Base-by-base conservation (phyloP, 1,140 invertebrate genomes). In the Drosophila arizonae region DNA sequence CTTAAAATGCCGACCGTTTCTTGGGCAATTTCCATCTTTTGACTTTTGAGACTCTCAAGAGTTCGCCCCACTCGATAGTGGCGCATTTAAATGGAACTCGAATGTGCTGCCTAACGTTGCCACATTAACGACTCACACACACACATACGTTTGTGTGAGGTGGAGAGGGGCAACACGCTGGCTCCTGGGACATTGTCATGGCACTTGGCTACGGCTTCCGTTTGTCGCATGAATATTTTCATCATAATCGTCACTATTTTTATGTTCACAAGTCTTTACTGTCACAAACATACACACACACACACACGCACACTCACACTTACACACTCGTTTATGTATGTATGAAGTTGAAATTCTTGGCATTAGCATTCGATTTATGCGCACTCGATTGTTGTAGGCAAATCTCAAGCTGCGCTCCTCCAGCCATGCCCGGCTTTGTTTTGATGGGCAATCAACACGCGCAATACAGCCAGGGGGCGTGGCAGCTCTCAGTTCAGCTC, bases 151-250 rank as follows among this genome's bases (percentile, higher is more conserved):
- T 1, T 1, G n/a, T n/a, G n/a, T n/a, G n/a, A 17, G 0, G 17
- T 17, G 17, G 17, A 17, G 17, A 17, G 63, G 28, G 4, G 4
- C 39, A 41, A 9, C 62, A 66, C 15, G 63, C 74, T 67, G 63
- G 8, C 57, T 63, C 6, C 62, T 55, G 56, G 57, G 43, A 67
- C 50, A 74, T 64, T 60, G 57, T 26, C 65, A 66, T 70, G 64
- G 54, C 65, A 66, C 55, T 73, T 75, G 78, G 75, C 71, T 50
- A 78, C 71, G 79, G 65, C 60, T 82, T 82, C 69, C 79, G 82
- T 82, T 85, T 79, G 79, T 82, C 82, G 76, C 76, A 88, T 88
- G 84, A 86, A 86, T 88, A 88, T 86, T 86, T 86, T 88, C 82
- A 86, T 86, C 84, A 86, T 86, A 86, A 87, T 86, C 82, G 79